Evolutionary conservation across 1,140 invertebrate genomes (phyloP), one percentile per base, ranked within the genome.

Genomic region (Micrasema minimum): DNA sequence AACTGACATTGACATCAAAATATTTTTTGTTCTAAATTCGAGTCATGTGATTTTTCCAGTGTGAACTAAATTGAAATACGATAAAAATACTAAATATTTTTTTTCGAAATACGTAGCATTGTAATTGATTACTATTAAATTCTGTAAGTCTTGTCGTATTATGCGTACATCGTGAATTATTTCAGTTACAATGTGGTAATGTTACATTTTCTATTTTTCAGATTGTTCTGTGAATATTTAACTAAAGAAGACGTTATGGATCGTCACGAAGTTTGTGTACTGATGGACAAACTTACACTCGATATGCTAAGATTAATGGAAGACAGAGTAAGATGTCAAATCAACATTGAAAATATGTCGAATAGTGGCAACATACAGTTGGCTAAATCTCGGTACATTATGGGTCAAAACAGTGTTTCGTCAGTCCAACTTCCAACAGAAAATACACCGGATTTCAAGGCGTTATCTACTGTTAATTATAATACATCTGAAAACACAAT

Each of bases 371-470:
- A 87, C 73, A 85, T 90, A 16, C 86, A 91, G 77, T 77, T 93
- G 12, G 90, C 91, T 0, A 92, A 92, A 80, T 85, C 90, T 12
- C 85, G 90, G 55, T 90, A 92, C 72, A 91, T 92, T 46, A 86
- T 88, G 80, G 90, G 91, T 1, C 90, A 91, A 65, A 88, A 86
- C 77, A 86, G 82, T 10, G 87, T 92, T 18, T 89, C 90, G 53
- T 81, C 85, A 11, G 78, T 89, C 18, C 87, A 90, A 76, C 79
- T 93, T 65, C 91, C 91, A 12, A 86, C 83, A 11, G 85, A 90
- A 77, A 86, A 87, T 18, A 84, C 85, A 66, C 77, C 82, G 43
- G 84, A 90, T 72, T 84, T 91, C 59, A 79, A 84, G 68, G 88
- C 90, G 57, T 80, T 76, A n/a, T 77, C 82, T 22, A 82, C 75